Base-by-base conservation (phyloP, 2,888 invertebrate species). In the Eulithis prunata region DNA sequence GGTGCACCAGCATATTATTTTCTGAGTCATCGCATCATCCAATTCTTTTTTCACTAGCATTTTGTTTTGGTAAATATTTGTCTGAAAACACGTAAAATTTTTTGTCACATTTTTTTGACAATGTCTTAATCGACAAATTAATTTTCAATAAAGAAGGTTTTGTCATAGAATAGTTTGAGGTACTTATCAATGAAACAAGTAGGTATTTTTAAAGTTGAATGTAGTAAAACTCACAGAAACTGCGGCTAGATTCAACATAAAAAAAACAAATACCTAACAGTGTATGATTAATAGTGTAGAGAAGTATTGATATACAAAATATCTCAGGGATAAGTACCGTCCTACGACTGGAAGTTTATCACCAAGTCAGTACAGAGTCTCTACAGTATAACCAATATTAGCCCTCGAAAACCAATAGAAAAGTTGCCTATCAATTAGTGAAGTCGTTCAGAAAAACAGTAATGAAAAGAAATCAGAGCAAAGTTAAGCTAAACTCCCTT, bases 1-100 rank as follows among this genome's bases (percentile, higher is more conserved):
- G 0, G 72, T 77, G 0, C 78, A 81, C 38, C 77, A 86, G 41
- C 73, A 78, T 54, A 88, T 58, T 12, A 85, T 36, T 49, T 75
- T 79, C 3, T 81, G 80, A 7, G 74, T 55, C 2, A 66, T 32
- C 0, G 54, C 53, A 0, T 84, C 85, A 0, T 84, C 79, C 0
- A 75, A 46, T 62, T 79, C 75, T 63, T 82, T 86, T 69, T 80
- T 75, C 0, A 81, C 72, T 66, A 88, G 76, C 88, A 88, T 88
- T 70, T 68, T 77, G 65, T n/a, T 55, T n/a, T 57, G 12, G 32
- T 53, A 52, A 52, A 51, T 41, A 63, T 64, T 60, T 46, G 53
- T 49, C 53, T 53, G 52, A 43, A 49, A 38, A 52, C 41, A 66
- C 62, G 46, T 52, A 54, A 55, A 68, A 68, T 65, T 41, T 68